phyloP scores from a whole-genome alignment of 1,140 invertebrate genomes.

The Trypoxylus dichotomus region DNA sequence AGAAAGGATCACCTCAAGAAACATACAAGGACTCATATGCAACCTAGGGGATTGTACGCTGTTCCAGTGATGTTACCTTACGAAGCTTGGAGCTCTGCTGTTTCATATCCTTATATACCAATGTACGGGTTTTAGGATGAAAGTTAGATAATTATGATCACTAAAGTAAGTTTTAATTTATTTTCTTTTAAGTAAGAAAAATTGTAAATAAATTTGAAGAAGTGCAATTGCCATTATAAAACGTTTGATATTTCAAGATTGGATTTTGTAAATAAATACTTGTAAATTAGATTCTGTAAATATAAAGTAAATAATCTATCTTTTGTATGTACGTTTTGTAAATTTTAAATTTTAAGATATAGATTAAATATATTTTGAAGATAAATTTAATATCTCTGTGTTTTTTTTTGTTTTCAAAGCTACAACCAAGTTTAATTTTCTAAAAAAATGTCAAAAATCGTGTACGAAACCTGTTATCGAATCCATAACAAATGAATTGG shows the following conservation, averaged over 20 bases:
- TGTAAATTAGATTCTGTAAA: neutral
- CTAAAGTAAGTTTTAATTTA: slow-evolving; percentile 13
- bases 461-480: no score
- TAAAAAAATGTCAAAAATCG: no score
- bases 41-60: slow-evolving; percentile 48
- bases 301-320: neutral
- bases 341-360: neutral
- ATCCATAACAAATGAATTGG: no score
- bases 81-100: slow-evolving; percentile 45
- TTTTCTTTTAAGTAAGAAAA: neutral
- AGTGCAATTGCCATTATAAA: neutral
- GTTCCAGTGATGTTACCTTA: slow-evolving; percentile 51
- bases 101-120: slow-evolving; percentile 37
- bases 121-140: slow-evolving; percentile 23
- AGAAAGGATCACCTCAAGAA: slow-evolving; percentile 87
- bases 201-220: neutral
- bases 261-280: neutral
- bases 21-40: slow-evolving; percentile 72
- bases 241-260: neutral
- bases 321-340: neutral
- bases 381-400: neutral
- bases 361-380: neutral
- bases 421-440: no score
- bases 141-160: neutral
- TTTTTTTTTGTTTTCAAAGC: no score